Conservation (phyloP, 92 coral and sea anemone genomes). For the Porites rus region DNA sequence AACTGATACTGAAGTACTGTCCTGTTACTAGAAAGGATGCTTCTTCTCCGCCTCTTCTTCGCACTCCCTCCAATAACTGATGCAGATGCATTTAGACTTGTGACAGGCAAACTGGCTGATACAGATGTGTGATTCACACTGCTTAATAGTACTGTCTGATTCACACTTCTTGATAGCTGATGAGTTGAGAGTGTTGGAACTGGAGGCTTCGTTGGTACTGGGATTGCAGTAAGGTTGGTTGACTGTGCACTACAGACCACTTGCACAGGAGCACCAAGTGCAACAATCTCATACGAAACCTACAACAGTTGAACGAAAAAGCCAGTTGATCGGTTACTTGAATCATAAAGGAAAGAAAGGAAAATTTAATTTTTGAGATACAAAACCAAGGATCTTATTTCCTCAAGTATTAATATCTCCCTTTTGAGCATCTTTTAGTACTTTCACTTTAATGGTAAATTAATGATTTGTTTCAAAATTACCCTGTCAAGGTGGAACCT, state of each 20-base stretch:
- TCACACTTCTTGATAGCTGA: constrained; percentile 5
- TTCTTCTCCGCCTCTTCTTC: constrained; percentile 14
- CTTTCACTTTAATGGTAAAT: too few relatives aligned
- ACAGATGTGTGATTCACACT: neutral
- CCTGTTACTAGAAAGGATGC: constrained; percentile 13
- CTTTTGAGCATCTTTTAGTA: too few relatives aligned
- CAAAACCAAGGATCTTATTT: too few relatives aligned
- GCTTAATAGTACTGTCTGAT: neutral
- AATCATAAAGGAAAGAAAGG: too few relatives aligned
- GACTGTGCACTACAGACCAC: constrained; percentile 76
- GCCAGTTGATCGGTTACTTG: too few relatives aligned
- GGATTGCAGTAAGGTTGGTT: constrained; percentile 28
- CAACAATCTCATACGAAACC: constrained; percentile 61
- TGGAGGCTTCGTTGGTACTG: constrained; percentile 25
- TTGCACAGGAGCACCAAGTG: constrained; percentile 54
- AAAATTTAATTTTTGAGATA: too few relatives aligned
- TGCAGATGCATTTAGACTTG: constrained; percentile 24
- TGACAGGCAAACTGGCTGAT: constrained; percentile 22
- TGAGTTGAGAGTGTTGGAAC: constrained; percentile 43
- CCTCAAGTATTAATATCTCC: too few relatives aligned
- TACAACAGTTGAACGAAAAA: constrained; percentile 4
- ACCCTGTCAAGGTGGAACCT: too few relatives aligned
- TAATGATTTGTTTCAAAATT: too few relatives aligned
- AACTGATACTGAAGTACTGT: constrained; percentile 52
- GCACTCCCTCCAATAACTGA: constrained; percentile 33